These are phyloP conservation scores for Pedicia rivosa DNA, from an alignment of 2,888 invertebrate genomes.

Conservation along the genomic window DNA sequence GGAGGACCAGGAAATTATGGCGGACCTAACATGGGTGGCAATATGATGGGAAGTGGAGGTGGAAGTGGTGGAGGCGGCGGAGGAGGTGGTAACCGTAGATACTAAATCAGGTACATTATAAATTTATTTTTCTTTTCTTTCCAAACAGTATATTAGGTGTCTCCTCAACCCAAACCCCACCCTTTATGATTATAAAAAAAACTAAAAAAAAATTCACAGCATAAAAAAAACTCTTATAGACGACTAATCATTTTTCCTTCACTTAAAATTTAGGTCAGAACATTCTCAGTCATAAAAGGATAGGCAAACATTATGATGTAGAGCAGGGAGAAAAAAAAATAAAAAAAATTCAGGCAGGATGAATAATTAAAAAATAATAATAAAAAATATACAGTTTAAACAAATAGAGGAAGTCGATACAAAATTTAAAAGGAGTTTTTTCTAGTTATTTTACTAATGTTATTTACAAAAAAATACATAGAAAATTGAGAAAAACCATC, in stretches of 20 bases:
- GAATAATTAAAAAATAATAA: constrained; percentile 3
- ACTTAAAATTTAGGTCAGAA: constrained; percentile 5
- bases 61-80: constrained; percentile 12
- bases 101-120: constrained; percentile 8
- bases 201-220: too few species aligned
- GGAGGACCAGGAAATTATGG: too few species aligned
- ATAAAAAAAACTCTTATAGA: too few species aligned
- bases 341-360: constrained; percentile 1
- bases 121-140: too few species aligned
- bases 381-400: constrained; percentile 3
- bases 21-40: constrained; percentile 12
- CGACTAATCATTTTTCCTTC: constrained; percentile 1
- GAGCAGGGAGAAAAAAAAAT: constrained; percentile 4
- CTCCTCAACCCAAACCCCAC: not conserved
- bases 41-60: constrained; percentile 13
- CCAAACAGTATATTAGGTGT: too few species aligned
- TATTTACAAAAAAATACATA: too few species aligned
- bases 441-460: too few species aligned
- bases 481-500: too few species aligned
- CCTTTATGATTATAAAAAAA: too few species aligned
- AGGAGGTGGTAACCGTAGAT: constrained; percentile 14
- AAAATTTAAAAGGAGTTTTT: too few species aligned
- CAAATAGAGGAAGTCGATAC: constrained; percentile 4
- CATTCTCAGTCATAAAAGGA: not conserved
- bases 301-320: constrained; percentile 5